Evolutionary conservation across 2,797 vertebrate genomes (phyloP).

Genomic region (Sebastes taczanowskii): DNA sequence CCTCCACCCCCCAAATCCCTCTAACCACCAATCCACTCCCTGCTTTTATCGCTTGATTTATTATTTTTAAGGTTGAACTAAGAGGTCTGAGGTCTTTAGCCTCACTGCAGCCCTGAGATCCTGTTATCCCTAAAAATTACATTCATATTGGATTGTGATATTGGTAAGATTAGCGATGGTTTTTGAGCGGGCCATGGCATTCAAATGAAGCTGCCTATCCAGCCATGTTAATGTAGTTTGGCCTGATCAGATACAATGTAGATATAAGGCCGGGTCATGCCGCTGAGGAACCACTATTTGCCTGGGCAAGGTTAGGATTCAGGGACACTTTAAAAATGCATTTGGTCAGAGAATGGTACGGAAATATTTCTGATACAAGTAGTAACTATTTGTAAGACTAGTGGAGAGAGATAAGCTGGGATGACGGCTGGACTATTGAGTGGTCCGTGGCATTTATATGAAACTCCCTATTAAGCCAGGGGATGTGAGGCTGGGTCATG

Average conservation of each 20-base stretch:
- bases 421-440: not conserved
- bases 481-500: not conserved
- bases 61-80: not conserved
- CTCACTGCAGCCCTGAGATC: not conserved
- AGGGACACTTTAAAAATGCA: not conserved
- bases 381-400: not conserved
- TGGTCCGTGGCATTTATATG: not conserved
- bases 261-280: not conserved
- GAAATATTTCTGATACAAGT: not conserved
- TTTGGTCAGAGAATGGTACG: not conserved
- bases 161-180: not conserved
- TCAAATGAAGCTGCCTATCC: not conserved
- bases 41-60: not conserved
- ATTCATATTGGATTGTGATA: not conserved
- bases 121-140: not conserved
- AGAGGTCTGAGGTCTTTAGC: not conserved
- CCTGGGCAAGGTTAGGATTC: not conserved
- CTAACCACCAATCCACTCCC: not conserved
- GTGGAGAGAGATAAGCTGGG: not conserved
- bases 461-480: not conserved
- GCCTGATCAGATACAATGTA: not conserved
- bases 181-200: not conserved
- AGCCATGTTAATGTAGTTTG: not conserved
- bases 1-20: too few relatives aligned
- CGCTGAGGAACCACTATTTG: not conserved